phyloP scores from a whole-genome alignment of 2,797 vertebrate genomes.

The Malacoraja senta region DNA sequence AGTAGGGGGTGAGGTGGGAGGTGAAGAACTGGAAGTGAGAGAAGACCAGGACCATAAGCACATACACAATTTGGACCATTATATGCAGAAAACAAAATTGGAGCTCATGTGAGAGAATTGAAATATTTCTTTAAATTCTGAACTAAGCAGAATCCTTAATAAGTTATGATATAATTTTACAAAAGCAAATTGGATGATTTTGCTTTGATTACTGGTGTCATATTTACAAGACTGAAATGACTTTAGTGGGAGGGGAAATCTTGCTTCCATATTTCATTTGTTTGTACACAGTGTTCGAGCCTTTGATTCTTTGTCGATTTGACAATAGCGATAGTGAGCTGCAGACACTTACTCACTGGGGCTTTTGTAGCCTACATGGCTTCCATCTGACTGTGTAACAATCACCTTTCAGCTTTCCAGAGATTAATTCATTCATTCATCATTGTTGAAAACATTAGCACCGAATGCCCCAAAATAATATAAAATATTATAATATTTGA shows the following conservation, averaged over 20 bases:
- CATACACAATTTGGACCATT: too few species aligned
- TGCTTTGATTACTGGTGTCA: not conserved
- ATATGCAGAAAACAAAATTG: too few species aligned
- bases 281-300: not conserved
- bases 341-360: not conserved
- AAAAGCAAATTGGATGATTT: slow-evolving; percentile 17
- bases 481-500: too few species aligned
- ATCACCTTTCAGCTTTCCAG: slow-evolving; percentile 23
- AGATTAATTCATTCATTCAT: not conserved
- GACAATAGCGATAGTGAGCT: not conserved
- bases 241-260: not conserved
- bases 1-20: too few species aligned
- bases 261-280: not conserved
- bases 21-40: not conserved
- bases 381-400: slow-evolving; percentile 15
- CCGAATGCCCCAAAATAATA: not conserved
- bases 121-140: not conserved
- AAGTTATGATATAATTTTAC: slow-evolving; percentile 1
- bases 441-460: too few species aligned
- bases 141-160: slow-evolving; percentile 16
- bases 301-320: not conserved
- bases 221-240: not conserved
- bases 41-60: too few species aligned
- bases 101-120: not conserved
- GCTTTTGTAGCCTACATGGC: not conserved